These are phyloP conservation scores for Diabrotica undecimpunctata DNA, from an alignment of 1,140 invertebrate genomes.

Conservation along the genomic window DNA sequence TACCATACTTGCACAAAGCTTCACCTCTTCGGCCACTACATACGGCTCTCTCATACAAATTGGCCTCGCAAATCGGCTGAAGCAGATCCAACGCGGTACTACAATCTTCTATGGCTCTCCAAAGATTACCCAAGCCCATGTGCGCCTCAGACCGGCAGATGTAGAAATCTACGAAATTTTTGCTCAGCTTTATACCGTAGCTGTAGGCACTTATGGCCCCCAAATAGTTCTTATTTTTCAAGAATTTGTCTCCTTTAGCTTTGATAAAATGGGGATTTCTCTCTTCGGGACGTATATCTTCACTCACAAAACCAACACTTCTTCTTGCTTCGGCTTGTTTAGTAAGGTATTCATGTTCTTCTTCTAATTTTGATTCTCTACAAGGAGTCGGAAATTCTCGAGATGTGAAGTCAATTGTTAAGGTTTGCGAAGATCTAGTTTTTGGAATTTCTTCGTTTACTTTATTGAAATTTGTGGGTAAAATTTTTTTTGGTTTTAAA, in stretches of 20 bases:
- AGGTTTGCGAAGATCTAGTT: slow-evolving; percentile 55
- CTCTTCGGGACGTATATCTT: slow-evolving; percentile 77
- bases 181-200: slow-evolving; percentile 71
- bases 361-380: slow-evolving; percentile 67
- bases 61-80: slow-evolving; percentile 65
- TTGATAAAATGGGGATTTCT: slow-evolving; percentile 78
- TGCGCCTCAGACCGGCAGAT: slow-evolving; percentile 74
- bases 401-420: slow-evolving; percentile 71
- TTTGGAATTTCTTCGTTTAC: slow-evolving; percentile 51
- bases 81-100: slow-evolving; percentile 68
- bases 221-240: slow-evolving; percentile 68
- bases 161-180: slow-evolving; percentile 70
- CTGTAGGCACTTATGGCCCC: slow-evolving; percentile 78
- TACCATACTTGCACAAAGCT: slow-evolving; percentile 66
- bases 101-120: slow-evolving; percentile 48
- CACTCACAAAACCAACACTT: slow-evolving; percentile 66
- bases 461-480: slow-evolving; percentile 46
- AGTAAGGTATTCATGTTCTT: slow-evolving; percentile 78
- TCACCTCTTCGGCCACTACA: slow-evolving; percentile 69
- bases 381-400: slow-evolving; percentile 78
- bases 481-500: slow-evolving; percentile 19
- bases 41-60: slow-evolving; percentile 64
- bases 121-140: slow-evolving; percentile 53
- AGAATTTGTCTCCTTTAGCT: slow-evolving; percentile 78
- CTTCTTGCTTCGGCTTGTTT: slow-evolving; percentile 74